Base-by-base conservation (phyloP, 2,888 invertebrate genomes). In the Gerosis bhagava region DNA sequence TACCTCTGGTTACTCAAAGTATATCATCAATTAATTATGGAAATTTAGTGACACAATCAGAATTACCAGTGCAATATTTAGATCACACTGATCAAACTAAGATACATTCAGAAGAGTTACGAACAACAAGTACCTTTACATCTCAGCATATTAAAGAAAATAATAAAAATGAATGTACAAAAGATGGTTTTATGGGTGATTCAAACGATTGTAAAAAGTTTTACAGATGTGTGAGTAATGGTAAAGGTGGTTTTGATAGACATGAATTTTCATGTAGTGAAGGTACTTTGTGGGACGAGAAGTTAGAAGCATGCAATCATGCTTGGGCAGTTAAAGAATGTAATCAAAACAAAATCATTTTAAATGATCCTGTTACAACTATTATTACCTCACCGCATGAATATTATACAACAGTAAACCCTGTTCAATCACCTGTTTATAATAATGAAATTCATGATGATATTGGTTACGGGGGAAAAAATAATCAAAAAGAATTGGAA, bases 171-270 rank as follows among this genome's bases (percentile, higher is more conserved):
- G 29, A 57, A 49, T 81, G 80, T 24, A 62, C 48, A 40, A 62
- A 64, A 49, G 92, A 91, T 66, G 93, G 93, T 7, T 94, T 92
- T 62, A 90, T 91, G 63, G 90, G 91, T 65, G 76, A 62, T 39
- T 36, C 59, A 49, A 63, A 79, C 13, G 87, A 93, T 59, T 94
- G 94, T 57, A 89, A 80, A 48, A 93, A 92, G 62, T 94, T 94
- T 74, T 93, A 93, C 57, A 84, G 93, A 53, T 94, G 94, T 63
- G 92, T 93, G 0, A 75, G 78, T 48, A 78, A 82, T 50, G 86
- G 86, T 8, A 69, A 64, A 50, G 77, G 80, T 44, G 71, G 75
- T 11, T 89, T 67, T 52, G 87, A 68, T 3, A 88, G 81, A 59
- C 90, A 90, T 54, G 89, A 91, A 54, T 92, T 91, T 65, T 67